Evolutionary conservation across 2,113 vertebrate genomes (phyloP).

Genomic region (Cavia aperea): DNA sequence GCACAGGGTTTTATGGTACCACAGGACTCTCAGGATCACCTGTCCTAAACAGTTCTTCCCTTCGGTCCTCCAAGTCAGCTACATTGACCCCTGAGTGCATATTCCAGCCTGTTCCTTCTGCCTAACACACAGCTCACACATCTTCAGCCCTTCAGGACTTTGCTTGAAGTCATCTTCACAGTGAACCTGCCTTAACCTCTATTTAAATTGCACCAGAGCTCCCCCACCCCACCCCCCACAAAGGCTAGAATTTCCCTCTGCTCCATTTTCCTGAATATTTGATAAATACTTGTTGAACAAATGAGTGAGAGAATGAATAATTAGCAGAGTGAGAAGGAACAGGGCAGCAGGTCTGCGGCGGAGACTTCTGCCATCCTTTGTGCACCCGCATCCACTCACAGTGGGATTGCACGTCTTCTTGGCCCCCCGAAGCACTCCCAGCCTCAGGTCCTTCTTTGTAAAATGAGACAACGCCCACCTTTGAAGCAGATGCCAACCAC

Average conservation of each 20-base stretch:
- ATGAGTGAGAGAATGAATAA: neutral
- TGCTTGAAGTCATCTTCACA: neutral
- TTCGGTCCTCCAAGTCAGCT: neutral
- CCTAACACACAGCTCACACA: neutral
- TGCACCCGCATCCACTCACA: neutral
- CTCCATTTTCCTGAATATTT: neutral
- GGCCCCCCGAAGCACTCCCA: too few species aligned
- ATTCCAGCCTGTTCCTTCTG: neutral
- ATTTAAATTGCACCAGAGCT: neutral
- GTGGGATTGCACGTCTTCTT: accelerated
- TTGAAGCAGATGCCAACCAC: neutral
- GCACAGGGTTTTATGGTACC: neutral
- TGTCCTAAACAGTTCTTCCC: accelerated
- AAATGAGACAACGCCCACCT: neutral
- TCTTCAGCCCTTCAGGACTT: neutral
- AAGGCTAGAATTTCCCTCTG: neutral
- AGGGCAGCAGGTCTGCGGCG: neutral
- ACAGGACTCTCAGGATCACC: neutral
- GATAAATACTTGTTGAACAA: neutral
- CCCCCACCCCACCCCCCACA: accelerated
- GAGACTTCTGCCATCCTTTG: neutral
- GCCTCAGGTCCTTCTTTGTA: neutral
- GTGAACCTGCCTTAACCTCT: neutral
- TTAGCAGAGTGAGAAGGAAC: neutral
- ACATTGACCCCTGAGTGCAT: neutral